Evolutionary conservation across 2,797 vertebrate species (phyloP).

Genomic region (Erethizon dorsatum): DNA sequence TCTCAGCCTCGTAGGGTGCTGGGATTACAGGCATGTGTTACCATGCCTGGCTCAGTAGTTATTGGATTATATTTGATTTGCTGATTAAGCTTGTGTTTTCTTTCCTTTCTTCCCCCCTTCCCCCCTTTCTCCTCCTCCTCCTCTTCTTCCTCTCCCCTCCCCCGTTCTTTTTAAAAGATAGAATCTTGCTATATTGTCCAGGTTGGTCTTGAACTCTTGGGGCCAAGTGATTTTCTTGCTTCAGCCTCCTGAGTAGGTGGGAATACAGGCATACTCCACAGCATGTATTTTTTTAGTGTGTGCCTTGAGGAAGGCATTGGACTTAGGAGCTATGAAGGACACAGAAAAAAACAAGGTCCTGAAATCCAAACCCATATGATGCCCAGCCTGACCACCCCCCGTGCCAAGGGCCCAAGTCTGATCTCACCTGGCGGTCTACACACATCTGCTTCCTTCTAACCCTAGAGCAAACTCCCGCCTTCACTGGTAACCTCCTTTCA

Average conservation of each 20-base stretch:
- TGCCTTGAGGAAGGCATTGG: neutral
- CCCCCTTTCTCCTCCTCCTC: neutral
- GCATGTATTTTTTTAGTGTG: neutral
- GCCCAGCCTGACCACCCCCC: neutral
- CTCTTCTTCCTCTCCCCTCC: no score
- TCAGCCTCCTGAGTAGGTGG: neutral
- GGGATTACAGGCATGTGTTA: neutral
- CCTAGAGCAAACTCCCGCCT: neutral
- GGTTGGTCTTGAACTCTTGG: neutral
- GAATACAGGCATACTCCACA: neutral
- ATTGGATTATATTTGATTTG: neutral
- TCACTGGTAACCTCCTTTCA: neutral
- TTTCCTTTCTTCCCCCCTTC: neutral
- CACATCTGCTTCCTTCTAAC: neutral
- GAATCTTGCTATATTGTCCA: neutral
- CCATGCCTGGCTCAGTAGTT: neutral
- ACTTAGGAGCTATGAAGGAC: neutral
- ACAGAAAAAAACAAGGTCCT: neutral
- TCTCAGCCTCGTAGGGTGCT: neutral
- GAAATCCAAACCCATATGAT: neutral
- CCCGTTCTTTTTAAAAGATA: neutral
- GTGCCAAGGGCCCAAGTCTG: neutral
- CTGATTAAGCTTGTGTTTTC: neutral
- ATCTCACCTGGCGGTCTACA: neutral
- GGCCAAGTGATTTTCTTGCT: neutral